phyloP scores from a whole-genome alignment of 2,113 vertebrate species.

The Paramisgurnus dabryanus region DNA sequence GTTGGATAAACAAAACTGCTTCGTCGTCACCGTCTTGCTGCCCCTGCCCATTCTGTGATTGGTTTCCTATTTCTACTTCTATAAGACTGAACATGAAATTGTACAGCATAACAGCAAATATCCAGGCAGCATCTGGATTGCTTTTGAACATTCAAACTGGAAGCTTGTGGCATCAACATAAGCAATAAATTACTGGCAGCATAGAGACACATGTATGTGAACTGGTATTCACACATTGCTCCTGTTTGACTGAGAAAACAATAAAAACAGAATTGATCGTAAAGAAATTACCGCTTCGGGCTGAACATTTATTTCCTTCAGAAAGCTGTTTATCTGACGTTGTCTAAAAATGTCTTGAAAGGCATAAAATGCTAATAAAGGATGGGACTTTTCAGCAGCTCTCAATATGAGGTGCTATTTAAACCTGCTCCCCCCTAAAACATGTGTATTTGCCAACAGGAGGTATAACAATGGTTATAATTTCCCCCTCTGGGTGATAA shows the following conservation, averaged over 20 bases:
- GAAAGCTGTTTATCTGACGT: constrained; percentile 35
- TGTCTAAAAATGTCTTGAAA: not conserved
- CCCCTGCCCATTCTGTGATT: no score
- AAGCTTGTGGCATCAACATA: no score
- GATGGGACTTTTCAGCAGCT: not conserved
- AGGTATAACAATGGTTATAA: constrained; percentile 17
- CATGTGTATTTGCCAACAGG: constrained; percentile 26
- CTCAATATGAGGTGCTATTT: not conserved
- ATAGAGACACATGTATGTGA: not conserved
- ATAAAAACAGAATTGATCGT: constrained; percentile 57
- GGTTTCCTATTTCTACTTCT: no score
- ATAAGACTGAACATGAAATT: no score
- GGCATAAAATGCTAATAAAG: not conserved
- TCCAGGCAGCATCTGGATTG: no score
- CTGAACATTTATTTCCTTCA: constrained; percentile 28
- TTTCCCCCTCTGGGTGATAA: constrained; percentile 34
- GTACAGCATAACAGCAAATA: no score
- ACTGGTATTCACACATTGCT: constrained; percentile 48
- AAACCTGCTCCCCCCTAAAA: constrained; percentile 16
- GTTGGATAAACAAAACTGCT: no score
- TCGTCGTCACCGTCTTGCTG: no score
- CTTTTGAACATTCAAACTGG: no score
- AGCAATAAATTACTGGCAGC: no score
- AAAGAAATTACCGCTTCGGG: constrained; percentile 49
- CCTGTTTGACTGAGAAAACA: constrained; percentile 53